Evolutionary conservation across 2,113 vertebrate genomes (phyloP), one percentile per base, ranked within the genome.

Genomic region (Channa argus): DNA sequence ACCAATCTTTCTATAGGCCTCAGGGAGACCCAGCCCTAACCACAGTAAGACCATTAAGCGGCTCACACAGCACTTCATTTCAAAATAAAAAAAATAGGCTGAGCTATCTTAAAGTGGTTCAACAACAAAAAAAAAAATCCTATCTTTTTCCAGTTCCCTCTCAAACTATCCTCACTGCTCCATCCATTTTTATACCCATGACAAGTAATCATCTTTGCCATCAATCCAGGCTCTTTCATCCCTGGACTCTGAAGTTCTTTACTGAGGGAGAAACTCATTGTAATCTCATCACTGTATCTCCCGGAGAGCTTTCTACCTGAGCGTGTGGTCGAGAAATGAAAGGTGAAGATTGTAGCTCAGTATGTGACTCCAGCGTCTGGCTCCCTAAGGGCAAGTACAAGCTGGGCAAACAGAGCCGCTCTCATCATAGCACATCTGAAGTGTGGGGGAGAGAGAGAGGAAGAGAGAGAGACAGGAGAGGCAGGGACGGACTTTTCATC

Each of bases 191-290:
- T 91, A 89, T 87, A 90, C 78, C 88, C 88, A 79, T 92, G 92
- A 90, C 91, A 92, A 92, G 92, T 92, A 92, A 93, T 93, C 90
- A 92, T 92, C 90, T 89, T 85, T 89, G 74, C 88, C 88, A 92
- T 93, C 91, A 92, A 88, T 92, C 87, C 88, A 41, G 84, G 84
- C 88, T 82, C 82, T 91, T 92, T 92, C 92, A 93, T 91, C 87
- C 87, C 83, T 79, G 79, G 85, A 87, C 89, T 90, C 86, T 86
- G 85, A 91, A 90, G 91, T 89, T 89, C 88, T 89, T 86, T 77
- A 83, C 71, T 15, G 77, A 85, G 86, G 76, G 79, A 89, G 89
- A 88, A 88, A 92, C 81, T 90, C 90, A 91, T 92, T 89, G 90
- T 92, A 90, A 92, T 92, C 89, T 88, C 92, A 87, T 89, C 90